phyloP scores from a whole-genome alignment of 2,113 vertebrate genomes.

The Microcebus jonahi region DNA sequence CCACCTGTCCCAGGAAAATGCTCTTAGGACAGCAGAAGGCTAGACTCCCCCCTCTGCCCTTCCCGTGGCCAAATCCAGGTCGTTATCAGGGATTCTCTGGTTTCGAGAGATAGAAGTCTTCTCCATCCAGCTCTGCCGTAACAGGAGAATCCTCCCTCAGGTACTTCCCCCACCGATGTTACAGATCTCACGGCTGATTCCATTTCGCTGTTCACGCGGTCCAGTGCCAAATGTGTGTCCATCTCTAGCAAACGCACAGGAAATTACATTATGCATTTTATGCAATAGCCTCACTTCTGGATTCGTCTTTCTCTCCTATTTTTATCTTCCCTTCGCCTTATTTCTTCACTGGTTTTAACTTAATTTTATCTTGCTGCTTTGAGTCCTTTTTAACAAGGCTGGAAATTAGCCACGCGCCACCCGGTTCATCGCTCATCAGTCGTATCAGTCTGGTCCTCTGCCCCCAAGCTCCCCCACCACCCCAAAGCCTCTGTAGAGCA shows the following conservation, averaged over 20 bases:
- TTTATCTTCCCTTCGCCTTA: background rate
- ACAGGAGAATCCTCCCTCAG: background rate
- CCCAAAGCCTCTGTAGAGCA: background rate
- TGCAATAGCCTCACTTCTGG: background rate
- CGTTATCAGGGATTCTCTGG: background rate
- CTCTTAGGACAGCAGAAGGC: accelerated
- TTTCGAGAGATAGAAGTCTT: background rate
- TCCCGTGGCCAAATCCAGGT: background rate
- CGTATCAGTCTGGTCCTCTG: background rate
- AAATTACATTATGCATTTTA: background rate
- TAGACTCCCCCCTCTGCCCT: background rate
- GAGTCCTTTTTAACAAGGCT: background rate
- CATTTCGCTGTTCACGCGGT: background rate
- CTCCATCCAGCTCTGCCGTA: background rate
- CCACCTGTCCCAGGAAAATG: background rate
- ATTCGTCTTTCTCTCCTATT: background rate
- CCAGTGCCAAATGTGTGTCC: background rate
- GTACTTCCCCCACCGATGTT: background rate
- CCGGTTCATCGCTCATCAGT: background rate
- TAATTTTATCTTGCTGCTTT: background rate
- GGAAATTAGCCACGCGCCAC: background rate
- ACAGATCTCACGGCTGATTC: background rate
- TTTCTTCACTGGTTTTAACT: conserved; percentile 4
- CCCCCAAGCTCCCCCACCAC: accelerated
- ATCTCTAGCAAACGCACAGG: background rate